Base-by-base conservation (phyloP, 1,140 invertebrate species). In the Caenorhabditis tropicalis region DNA sequence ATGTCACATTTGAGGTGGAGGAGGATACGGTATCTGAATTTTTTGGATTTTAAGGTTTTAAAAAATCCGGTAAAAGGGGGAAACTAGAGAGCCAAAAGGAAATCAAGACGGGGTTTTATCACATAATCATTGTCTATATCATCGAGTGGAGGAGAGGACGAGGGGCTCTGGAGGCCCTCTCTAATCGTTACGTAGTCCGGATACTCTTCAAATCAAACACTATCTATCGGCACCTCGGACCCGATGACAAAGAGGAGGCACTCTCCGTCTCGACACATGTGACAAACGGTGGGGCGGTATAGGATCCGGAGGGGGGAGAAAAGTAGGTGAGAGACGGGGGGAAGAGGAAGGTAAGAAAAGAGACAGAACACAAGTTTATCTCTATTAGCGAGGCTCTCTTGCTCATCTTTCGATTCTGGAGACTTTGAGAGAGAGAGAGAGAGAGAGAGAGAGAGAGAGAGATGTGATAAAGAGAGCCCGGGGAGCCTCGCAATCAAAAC, bases 121-220 rank as follows among this genome's bases (percentile, higher is more conserved):
- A 74, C 36, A 74, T 74, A 74, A 74, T 74, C 65, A 74, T 43
- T n/a, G 12, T 74, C 65, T 33, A 74, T 74, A 74, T 74, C 65
- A 12, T 7, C 31, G 9, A n/a, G n/a, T 7, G 15, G n/a, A n/a
- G 19, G 0, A 19, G 21, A 19, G 2, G 60, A 36, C 7, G 16
- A 24, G 36, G 24, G 58, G 5, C 36, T 43, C 65, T 24, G 36
- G 31, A 46, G 65, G 36, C 9, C n/a, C 33, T 5, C 65, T 74
- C 36, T 74, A 43, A 43, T 43, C 39, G 65, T 31, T 33, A 70
- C 60, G 31, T 36, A 19, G 60, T 70, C 60, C 5, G 21, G 12
- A 70, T 9, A n/a, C 33, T 74, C 65, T 74, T n/a, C 12, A 12
- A 46, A 74, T 74, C 65, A 74, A 16, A 74, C 65, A 74, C 65